Base-by-base conservation (phyloP, 2,113 vertebrate species). In the Tachysurus fulvidraco region DNA sequence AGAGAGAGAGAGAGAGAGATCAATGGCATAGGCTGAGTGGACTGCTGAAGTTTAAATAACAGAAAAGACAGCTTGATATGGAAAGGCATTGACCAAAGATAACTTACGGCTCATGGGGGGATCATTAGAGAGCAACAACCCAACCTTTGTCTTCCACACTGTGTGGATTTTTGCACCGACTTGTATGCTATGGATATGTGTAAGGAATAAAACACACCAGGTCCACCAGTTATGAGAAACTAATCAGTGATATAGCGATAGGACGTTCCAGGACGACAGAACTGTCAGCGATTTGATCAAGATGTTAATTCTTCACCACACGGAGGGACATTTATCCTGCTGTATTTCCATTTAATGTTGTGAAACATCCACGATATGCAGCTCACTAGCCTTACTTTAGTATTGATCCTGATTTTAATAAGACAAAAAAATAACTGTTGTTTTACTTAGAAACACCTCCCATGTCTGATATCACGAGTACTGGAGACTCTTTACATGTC, bases 111-210 rank as follows among this genome's bases (percentile, higher is more conserved):
- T 76, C 46, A 57, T 30, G n/a, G n/a, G 52, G 52, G n/a, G 54
- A 80, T 59, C 55, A 6, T 80, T 59, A 36, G 25, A 41, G 30
- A 23, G 54, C 78, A 80, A 36, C 54, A 80, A 23, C 54, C 59
- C 54, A 80, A 30, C n/a, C 52, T 57, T 57, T 79, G 77, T 79
- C 77, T 79, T 57, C 10, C n/a, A 57, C 77, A 79, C 46, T 28
- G 46, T 77, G 23, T 77, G 23, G 23, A 19, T 44, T 12, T 36
- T 21, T 44, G 41, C 3, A 73, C 69, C 21, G 17, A 71, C 30
- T 25, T 50, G 10, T 16, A 52, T 2, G 52, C 12, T 77, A 28
- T 54, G 14, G 46, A 3, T 77, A 54, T 54, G 74, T 54, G 25
- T 28, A 54, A 52, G 74, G 74, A 77, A n/a, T 52, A n/a, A 59